Evolutionary conservation across 2,113 vertebrate species (phyloP), one percentile per base, ranked within the genome.

Genomic region (Silurus meridionalis): DNA sequence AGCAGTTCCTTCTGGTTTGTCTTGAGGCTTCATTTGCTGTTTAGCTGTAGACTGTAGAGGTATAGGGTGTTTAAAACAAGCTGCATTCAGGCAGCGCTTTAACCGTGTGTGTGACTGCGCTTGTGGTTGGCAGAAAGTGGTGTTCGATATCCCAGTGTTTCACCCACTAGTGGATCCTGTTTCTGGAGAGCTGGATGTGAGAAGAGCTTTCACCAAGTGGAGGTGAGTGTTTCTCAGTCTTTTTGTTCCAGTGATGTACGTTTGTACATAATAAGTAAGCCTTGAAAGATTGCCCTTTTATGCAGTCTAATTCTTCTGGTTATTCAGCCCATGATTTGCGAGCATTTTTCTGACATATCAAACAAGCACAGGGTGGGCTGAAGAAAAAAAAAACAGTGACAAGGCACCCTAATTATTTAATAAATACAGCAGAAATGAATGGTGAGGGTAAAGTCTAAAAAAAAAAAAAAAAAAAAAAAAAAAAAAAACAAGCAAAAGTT

Each of bases 101-200:
- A 37, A 7, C 50, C 2, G 15, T 61, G 9, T 58, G 11, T 63
- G 8, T 11, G 0, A 86, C 37, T 21, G 25, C 83, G 21, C 0
- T n/a, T 58, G 8, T 83, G 83, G 25, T 82, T 87, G 23, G 55
- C 87, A 99, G 98, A 97, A 96, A 91, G 91, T 99, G 92, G 96
- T 99, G 79, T 99, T 99, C 88, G 98, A 99, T 92, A 95, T 97
- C 89, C 98, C 98, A 3, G 96, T 99, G 93, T 99, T 99, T 91
- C 97, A 99, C 89, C 98, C 98, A 0, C 94, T 99, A 7, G 97
- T 99, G 71, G 97, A 99, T 88, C 97, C 97, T 5, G 88, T 96
- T 8, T 97, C 97, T 82, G 97, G 98, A 80, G 98, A 99, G 92
- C 95, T 99, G 89, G 97, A 99, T 91, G 97, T 99, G 89, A 98